These are phyloP conservation scores for Ceratina calcarata DNA, from an alignment of 1,140 invertebrate genomes.

Conservation along the genomic window DNA sequence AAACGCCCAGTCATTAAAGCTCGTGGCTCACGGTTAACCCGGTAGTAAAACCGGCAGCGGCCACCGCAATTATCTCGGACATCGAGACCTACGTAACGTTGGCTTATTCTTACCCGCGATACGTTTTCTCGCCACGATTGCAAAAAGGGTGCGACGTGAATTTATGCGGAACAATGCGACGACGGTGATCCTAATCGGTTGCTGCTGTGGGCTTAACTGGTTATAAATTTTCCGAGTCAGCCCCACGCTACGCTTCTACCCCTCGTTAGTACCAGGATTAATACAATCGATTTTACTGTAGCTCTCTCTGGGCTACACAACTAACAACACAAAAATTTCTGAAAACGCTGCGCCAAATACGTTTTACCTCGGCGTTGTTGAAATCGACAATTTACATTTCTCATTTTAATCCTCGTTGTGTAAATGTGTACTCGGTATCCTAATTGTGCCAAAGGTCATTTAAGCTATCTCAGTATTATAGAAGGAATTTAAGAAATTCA, in stretches of 20 bases:
- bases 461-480: too few relatives aligned
- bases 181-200: constrained; percentile 3
- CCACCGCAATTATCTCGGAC: constrained; percentile 44
- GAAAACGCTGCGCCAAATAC: too few relatives aligned
- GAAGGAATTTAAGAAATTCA: too few relatives aligned
- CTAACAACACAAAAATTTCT: too few relatives aligned
- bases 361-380: too few relatives aligned
- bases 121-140: neutral
- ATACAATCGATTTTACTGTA: neutral
- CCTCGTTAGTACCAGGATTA: neutral
- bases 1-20: constrained; percentile 61
- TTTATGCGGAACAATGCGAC: neutral
- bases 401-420: too few relatives aligned
- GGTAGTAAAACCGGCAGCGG: constrained; percentile 51
- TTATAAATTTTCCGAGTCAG: neutral
- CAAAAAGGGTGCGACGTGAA: constrained; percentile 4
- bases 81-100: constrained; percentile 14
- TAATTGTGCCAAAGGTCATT: too few relatives aligned
- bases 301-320: too few relatives aligned
- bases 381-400: too few relatives aligned
- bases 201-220: neutral
- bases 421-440: too few relatives aligned
- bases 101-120: constrained; percentile 27
- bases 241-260: too few relatives aligned
- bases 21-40: constrained; percentile 56